A percentile compares a stretch with the other conserved stretches of the same genome.
phyloP scores from a whole-genome alignment of 2,888 invertebrate genomes.

The Ecliptopera silaceata region DNA sequence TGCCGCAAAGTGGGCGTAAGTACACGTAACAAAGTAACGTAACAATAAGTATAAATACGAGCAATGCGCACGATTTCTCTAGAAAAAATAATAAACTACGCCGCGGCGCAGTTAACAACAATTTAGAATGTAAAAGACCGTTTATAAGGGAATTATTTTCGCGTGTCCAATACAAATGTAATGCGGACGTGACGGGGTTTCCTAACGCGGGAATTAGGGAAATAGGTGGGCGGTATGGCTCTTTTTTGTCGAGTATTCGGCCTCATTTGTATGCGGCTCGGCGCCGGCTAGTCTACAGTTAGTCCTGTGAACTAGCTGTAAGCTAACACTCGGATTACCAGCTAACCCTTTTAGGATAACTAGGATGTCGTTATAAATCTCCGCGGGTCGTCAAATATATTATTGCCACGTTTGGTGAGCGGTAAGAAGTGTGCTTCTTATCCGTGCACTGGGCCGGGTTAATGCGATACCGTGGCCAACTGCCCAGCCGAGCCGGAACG shows the following conservation, averaged over 20 bases:
- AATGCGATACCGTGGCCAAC: constrained; percentile 37
- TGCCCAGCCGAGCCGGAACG: constrained; percentile 31
- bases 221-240: constrained; percentile 49
- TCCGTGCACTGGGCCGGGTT: constrained; percentile 19
- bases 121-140: constrained; percentile 36
- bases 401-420: constrained; percentile 35
- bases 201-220: constrained; percentile 53
- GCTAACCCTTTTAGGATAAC: constrained; percentile 43
- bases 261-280: constrained; percentile 64
- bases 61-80: constrained; percentile 21
- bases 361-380: constrained; percentile 38
- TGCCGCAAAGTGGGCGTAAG: not conserved
- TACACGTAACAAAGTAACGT: constrained; percentile 15
- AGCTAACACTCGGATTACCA: constrained; percentile 44
- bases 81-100: constrained; percentile 23
- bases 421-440: constrained; percentile 26
- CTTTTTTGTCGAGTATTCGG: constrained; percentile 48
- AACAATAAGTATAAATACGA: not conserved
- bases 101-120: constrained; percentile 23
- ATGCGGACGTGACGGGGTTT: constrained; percentile 51
- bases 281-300: constrained; percentile 52
- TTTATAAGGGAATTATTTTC: constrained; percentile 39
- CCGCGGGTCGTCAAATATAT: constrained; percentile 37
- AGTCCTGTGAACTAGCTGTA: constrained; percentile 70
- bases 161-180: constrained; percentile 41